phyloP scores from a whole-genome alignment of 2,797 vertebrate species.

The Cercopithecus diana region DNA sequence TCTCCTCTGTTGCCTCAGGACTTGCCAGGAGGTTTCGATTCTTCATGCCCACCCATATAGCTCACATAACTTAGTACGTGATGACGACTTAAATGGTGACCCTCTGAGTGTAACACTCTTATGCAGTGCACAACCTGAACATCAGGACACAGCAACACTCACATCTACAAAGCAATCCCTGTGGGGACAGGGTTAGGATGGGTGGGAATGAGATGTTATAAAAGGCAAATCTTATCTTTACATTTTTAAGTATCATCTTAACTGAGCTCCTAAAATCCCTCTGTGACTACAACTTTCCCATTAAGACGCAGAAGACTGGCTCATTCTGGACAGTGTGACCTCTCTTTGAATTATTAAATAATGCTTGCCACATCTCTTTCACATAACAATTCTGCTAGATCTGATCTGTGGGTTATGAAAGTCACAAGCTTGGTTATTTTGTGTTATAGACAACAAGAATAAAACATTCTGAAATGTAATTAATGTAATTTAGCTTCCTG shows the following conservation, averaged over 20 bases:
- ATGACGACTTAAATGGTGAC: no score
- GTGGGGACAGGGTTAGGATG: not conserved
- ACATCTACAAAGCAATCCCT: not conserved
- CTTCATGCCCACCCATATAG: not conserved
- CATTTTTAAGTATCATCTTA: not conserved
- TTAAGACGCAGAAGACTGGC: not conserved
- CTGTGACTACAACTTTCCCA: not conserved
- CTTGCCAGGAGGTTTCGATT: not conserved
- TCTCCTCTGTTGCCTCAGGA: not conserved
- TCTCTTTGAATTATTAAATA: not conserved
- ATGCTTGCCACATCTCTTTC: not conserved
- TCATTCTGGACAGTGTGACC: not conserved
- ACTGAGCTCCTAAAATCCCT: not conserved
- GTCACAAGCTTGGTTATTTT: not conserved
- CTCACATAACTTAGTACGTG: not conserved
- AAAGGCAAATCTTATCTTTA: not conserved
- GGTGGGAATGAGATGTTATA: not conserved
- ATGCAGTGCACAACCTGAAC: not conserved
- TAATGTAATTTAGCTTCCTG: not conserved
- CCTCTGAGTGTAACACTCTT: not conserved
- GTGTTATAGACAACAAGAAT: not conserved
- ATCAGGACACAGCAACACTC: not conserved
- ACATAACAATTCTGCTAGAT: not conserved
- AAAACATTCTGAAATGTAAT: not conserved
- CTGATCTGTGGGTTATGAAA: not conserved